Percentiles rank a stretch among this genome's conserved stretches.
These are phyloP conservation scores for Hypomecis atomaria DNA, from an alignment of 2,888 invertebrate genomes.

Conservation along the genomic window DNA sequence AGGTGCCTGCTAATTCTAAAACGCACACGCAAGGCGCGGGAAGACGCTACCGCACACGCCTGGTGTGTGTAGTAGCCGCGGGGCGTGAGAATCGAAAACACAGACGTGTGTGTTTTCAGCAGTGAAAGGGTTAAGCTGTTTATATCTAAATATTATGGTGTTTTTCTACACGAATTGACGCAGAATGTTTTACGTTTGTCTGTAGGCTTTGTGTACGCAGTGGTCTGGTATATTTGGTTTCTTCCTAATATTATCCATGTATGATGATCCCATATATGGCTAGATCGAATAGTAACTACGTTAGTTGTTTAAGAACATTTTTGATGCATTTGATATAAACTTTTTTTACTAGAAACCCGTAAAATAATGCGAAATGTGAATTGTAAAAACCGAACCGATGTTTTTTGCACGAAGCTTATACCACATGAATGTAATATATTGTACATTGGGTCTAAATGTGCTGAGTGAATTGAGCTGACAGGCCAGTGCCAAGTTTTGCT, in stretches of 20 bases:
- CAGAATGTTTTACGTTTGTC: conserved; percentile 74
- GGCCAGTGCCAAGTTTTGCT: conserved; percentile 82
- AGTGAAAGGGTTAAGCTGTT: too few species aligned
- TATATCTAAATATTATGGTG: conserved; percentile 75
- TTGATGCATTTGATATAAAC: conserved; percentile 85
- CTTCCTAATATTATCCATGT: conserved; percentile 76
- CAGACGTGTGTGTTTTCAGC: too few species aligned
- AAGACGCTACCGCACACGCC: too few species aligned
- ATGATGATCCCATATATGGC: conserved; percentile 75
- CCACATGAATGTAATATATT: conserved; percentile 83
- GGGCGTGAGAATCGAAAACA: too few species aligned
- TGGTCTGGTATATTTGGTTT: conserved; percentile 78
- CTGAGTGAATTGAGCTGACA: conserved; percentile 82
- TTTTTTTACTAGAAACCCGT: conserved; percentile 84
- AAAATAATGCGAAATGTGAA: conserved; percentile 76
- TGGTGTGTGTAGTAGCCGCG: too few species aligned
- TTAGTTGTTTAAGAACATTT: conserved; percentile 84
- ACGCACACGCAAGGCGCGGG: too few species aligned
- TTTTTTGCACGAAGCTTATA: conserved; percentile 81
- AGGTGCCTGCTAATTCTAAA: too few species aligned
- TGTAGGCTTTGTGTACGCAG: conserved; percentile 79
- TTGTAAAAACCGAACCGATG: conserved; percentile 79
- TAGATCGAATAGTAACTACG: conserved; percentile 76
- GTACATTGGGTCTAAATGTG: conserved; percentile 84
- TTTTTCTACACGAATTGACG: conserved; percentile 77